Conservation (phyloP, 2,797 vertebrate genomes). For the Micromesistius poutassou region DNA sequence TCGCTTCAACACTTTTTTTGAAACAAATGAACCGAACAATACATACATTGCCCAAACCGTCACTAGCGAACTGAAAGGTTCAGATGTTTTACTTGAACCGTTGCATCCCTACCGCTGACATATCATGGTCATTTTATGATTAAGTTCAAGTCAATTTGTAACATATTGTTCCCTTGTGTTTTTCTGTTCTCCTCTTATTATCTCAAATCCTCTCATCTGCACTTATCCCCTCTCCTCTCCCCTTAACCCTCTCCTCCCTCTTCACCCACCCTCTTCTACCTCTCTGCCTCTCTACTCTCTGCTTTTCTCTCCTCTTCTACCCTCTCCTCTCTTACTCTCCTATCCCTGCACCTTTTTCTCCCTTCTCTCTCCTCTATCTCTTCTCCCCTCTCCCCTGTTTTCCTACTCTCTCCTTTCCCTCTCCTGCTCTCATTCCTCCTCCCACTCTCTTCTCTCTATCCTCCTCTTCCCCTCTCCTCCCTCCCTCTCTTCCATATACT, state of each 20-base stretch:
- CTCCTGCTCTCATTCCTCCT: neutral
- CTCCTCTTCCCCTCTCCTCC: neutral
- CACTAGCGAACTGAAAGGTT: no score
- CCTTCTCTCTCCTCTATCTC: neutral
- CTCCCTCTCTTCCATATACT: neutral
- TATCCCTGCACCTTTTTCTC: neutral
- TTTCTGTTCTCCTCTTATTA: neutral
- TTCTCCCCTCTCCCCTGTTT: neutral
- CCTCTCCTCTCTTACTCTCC: neutral
- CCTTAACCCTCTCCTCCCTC: no score
- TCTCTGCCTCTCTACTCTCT: neutral
- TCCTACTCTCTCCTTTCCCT: neutral
- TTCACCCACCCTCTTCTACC: neutral
- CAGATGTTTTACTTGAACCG: no score
- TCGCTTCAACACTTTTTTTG: no score
- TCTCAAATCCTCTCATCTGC: neutral
- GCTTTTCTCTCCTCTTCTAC: neutral
- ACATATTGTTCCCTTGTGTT: neutral
- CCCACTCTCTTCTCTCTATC: neutral
- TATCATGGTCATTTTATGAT: no score
- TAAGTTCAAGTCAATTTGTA: no score
- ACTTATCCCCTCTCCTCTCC: neutral
- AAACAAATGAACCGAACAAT: no score
- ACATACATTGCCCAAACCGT: no score
- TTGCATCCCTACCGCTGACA: no score